Percentiles rank a stretch among this genome's conserved stretches.
phyloP scores from a whole-genome alignment of 2,888 invertebrate species.

The Caenorhabditis parvicauda region DNA sequence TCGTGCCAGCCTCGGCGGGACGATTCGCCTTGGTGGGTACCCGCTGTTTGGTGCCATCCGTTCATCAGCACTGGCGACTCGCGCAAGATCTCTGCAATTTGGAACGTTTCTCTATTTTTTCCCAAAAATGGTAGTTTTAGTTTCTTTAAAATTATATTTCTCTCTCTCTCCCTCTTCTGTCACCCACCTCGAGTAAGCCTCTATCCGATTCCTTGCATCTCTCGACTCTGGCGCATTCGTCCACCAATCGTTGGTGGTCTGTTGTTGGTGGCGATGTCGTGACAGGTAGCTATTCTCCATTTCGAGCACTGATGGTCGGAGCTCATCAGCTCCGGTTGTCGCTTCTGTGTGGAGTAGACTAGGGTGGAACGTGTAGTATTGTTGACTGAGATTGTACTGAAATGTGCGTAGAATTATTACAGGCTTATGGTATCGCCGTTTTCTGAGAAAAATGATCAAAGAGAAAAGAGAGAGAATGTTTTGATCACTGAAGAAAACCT shows the following conservation, averaged over 20 bases:
- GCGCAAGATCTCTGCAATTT: too few species aligned
- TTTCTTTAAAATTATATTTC: too few species aligned
- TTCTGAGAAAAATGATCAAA: too few species aligned
- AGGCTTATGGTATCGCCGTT: too few species aligned
- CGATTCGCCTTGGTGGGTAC: conserved; percentile 15
- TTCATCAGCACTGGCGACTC: conserved; percentile 34
- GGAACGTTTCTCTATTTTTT: background rate
- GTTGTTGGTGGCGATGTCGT: conserved; percentile 41
- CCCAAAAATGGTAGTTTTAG: too few species aligned
- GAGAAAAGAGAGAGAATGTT: too few species aligned
- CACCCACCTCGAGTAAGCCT: conserved; percentile 30
- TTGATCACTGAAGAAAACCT: too few species aligned
- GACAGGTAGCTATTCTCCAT: conserved; percentile 59
- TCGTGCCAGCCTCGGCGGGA: conserved; percentile 52
- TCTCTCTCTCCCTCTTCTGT: too few species aligned
- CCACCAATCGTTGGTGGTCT: too few species aligned
- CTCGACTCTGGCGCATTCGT: conserved; percentile 27
- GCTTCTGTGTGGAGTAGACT: conserved; percentile 47
- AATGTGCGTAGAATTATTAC: background rate
- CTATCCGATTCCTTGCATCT: conserved; percentile 34
- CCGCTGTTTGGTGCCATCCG: conserved; percentile 12
- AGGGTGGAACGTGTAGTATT: conserved; percentile 63
- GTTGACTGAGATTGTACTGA: conserved; percentile 5
- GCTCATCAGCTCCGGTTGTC: conserved; percentile 35
- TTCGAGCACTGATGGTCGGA: conserved; percentile 57